Evolutionary conservation across 1,140 invertebrate species (phyloP).

Genomic region (Proales similis): DNA sequence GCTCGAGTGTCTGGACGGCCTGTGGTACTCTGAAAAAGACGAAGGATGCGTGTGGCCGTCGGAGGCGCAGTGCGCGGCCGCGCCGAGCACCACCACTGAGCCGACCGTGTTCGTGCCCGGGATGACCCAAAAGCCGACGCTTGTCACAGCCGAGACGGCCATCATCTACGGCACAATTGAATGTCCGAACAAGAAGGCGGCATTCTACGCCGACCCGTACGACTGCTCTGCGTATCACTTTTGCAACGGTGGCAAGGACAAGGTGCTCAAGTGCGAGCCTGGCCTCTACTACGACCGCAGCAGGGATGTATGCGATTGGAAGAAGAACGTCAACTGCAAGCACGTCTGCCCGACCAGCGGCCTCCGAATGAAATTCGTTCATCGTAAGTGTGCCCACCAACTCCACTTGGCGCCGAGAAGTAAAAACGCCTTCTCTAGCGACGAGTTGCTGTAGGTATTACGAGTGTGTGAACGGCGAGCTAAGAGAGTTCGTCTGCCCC

Average conservation of each 20-base stretch:
- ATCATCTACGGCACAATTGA: conserved; percentile 22
- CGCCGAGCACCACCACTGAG: neutral
- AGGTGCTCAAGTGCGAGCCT: conserved; percentile 35
- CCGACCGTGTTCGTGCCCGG: neutral
- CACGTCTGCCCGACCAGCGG: conserved; percentile 31
- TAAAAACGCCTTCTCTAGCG: neutral
- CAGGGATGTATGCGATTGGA: conserved; percentile 32
- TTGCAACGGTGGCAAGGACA: conserved; percentile 36
- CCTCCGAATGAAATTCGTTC: conserved; percentile 34
- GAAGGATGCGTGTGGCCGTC: conserved; percentile 13
- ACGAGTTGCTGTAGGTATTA: conserved; percentile 37
- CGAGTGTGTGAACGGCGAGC: conserved; percentile 35
- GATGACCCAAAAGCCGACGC: neutral
- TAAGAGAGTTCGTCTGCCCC: conserved; percentile 33
- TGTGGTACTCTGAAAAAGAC: conserved; percentile 27
- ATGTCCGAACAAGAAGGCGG: neutral
- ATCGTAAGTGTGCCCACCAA: conserved; percentile 11
- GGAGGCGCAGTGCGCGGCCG: conserved; percentile 6
- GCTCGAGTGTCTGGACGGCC: neutral
- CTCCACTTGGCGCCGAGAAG: neutral
- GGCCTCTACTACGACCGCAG: conserved; percentile 34
- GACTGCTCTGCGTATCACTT: conserved; percentile 37
- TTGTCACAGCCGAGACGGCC: conserved; percentile 6
- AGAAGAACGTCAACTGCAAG: conserved; percentile 36
- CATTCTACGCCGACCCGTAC: conserved; percentile 32